phyloP scores from a whole-genome alignment of 2,113 vertebrate species.

The Oryzias javanicus region DNA sequence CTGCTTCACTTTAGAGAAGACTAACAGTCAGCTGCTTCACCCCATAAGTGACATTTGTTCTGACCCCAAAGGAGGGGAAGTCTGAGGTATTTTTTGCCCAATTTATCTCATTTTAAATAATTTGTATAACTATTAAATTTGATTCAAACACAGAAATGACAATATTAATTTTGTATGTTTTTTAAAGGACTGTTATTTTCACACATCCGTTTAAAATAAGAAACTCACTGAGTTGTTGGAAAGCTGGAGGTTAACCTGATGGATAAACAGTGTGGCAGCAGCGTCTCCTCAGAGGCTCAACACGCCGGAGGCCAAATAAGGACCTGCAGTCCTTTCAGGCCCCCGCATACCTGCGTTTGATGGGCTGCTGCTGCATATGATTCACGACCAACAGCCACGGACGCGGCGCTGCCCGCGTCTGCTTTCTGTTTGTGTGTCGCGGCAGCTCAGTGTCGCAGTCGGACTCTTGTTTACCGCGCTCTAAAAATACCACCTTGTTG shows the following conservation, averaged over 20 bases:
- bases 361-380: slow-evolving; percentile 26
- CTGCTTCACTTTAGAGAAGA: too few relatives aligned
- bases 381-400: slow-evolving; percentile 20
- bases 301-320: slow-evolving; percentile 10
- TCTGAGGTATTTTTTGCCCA: too few relatives aligned
- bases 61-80: too few relatives aligned
- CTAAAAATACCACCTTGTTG: slow-evolving; percentile 58
- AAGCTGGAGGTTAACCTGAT: not conserved
- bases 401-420: slow-evolving; percentile 33
- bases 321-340: not conserved
- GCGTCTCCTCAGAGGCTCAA: slow-evolving; percentile 8
- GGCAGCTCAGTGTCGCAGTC: slow-evolving; percentile 29
- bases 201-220: not conserved
- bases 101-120: too few relatives aligned
- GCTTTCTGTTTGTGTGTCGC: slow-evolving; percentile 51
- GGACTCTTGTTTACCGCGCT: slow-evolving; percentile 50
- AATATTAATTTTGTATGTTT: not conserved
- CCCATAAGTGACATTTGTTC: too few relatives aligned
- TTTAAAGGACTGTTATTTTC: too few relatives aligned
- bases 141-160: too few relatives aligned
- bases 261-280: slow-evolving; percentile 17
- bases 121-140: too few relatives aligned
- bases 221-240: not conserved
- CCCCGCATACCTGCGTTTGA: slow-evolving; percentile 10
- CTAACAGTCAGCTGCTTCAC: too few relatives aligned